Evolutionary conservation across 2,113 vertebrate species (phyloP), one percentile per base, ranked within the genome.

Genomic region (Datnioides undecimradiatus): DNA sequence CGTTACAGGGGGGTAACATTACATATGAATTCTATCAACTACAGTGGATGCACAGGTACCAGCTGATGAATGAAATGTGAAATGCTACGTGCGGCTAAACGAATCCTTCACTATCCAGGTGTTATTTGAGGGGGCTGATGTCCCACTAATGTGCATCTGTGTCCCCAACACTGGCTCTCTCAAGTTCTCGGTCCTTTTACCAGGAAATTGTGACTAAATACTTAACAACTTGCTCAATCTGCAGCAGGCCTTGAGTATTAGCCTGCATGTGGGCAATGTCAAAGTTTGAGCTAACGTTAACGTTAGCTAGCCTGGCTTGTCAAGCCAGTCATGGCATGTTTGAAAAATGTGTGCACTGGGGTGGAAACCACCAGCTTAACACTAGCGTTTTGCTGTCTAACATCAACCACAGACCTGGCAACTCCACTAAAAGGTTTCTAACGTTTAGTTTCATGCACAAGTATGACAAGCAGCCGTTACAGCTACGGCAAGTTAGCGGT

Each of bases 261-360:
- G 78, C 84, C 57, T 81, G 84, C 90, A 88, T 86, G 82, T 85
- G 84, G 73, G 70, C 88, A 91, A 93, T 92, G 92, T 91, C 92
- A 93, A 90, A 92, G 84, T 91, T 92, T 89, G 49, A 73, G 92
- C 90, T 83, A 92, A 60, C 65, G 63, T 40, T 83, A 92, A 60
- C 65, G 63, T 40, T 76, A 82, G 79, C 88, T 70, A 48, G 69
- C 59, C 38, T 13, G 19, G 48, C 34, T 73, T 60, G 72, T 57
- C 79, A 75, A 76, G 45, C 70, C 71, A 83, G 73, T 75, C 66
- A 31, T 45, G 41, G 82, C 64, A 71, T 70, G 55, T 81, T 76
- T 73, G 8, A 67, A n/a, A 84, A 70, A 82, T 58, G 2, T 29
- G 29, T 75, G 23, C 59, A 68, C 1, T 6, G 55, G 12, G 12